A percentile compares a stretch with the other conserved stretches of the same genome.
These are phyloP conservation scores for Myrmophylax atrothorax DNA, from an alignment of 2,113 vertebrate species.

Conservation along the genomic window DNA sequence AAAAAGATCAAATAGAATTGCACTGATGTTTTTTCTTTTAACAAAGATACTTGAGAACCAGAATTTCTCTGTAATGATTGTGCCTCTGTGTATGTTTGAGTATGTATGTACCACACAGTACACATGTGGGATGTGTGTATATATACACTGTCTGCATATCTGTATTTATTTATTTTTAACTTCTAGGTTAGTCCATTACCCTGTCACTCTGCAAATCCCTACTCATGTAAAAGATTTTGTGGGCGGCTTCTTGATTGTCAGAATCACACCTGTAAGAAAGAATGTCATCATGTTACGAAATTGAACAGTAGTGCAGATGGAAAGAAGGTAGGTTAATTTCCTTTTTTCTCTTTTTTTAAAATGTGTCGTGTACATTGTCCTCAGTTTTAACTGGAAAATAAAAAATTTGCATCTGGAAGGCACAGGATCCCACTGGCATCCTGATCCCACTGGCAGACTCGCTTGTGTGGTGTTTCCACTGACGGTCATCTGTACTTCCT, in stretches of 20 bases:
- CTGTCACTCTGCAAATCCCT: conserved; percentile 80
- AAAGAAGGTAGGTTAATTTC: conserved; percentile 68
- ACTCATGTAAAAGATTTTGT: conserved; percentile 83
- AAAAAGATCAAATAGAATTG: not conserved
- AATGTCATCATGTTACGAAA: conserved; percentile 80
- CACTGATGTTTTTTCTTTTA: not conserved
- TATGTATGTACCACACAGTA: not conserved
- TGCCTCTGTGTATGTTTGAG: not conserved
- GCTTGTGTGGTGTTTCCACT: not conserved
- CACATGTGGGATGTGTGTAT: not conserved
- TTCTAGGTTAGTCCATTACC: conserved; percentile 80
- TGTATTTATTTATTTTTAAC: not conserved
- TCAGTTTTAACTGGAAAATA: not conserved
- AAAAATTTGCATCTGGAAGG: not conserved
- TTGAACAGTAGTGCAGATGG: not conserved
- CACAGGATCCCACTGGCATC: not conserved
- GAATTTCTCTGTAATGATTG: not conserved
- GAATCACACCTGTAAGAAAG: conserved; percentile 83
- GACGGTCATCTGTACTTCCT: not conserved
- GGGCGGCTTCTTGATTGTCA: conserved; percentile 80
- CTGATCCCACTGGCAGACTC: not conserved
- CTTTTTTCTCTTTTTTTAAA: not conserved
- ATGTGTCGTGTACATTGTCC: not conserved
- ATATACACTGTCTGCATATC: not conserved
- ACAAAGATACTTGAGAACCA: not conserved